These are phyloP conservation scores for Sphaeridia pumilis DNA, from an alignment of 2,888 invertebrate genomes.

Conservation along the genomic window DNA sequence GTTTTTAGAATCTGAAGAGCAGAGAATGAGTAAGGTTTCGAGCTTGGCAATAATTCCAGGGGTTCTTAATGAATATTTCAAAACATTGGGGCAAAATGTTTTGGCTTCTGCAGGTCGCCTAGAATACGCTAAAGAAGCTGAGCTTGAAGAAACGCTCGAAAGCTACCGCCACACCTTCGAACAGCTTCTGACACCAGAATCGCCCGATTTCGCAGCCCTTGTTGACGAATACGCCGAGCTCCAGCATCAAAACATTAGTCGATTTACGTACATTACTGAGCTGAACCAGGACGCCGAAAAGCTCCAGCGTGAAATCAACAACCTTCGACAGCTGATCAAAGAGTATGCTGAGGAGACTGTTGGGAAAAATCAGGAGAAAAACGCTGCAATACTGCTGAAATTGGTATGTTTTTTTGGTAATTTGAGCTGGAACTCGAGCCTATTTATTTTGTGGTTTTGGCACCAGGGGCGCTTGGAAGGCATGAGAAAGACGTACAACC, in stretches of 20 bases:
- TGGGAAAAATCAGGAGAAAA: slow-evolving; percentile 27
- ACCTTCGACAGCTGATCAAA: slow-evolving; percentile 23
- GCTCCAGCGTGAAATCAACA: neutral
- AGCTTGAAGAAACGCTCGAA: slow-evolving; percentile 28
- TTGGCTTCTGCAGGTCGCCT: slow-evolving; percentile 21
- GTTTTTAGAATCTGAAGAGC: slow-evolving; percentile 34
- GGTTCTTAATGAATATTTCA: neutral
- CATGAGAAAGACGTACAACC: slow-evolving; percentile 20
- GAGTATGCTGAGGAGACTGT: slow-evolving; percentile 24
- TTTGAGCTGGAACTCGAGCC: too few species aligned
- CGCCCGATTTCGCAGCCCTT: slow-evolving; percentile 17
- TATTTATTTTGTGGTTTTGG: too few species aligned
- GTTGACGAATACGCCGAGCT: slow-evolving; percentile 31
- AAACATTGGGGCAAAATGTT: too few species aligned
- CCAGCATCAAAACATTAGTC: slow-evolving; percentile 28
- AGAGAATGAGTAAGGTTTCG: slow-evolving; percentile 24
- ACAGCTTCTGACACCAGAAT: slow-evolving; percentile 23
- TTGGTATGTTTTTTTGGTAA: too few species aligned
- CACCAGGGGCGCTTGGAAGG: slow-evolving; percentile 23
- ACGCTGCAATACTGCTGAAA: slow-evolving; percentile 19
- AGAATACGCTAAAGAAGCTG: slow-evolving; percentile 33
- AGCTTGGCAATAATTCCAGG: neutral
- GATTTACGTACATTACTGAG: slow-evolving; percentile 34
- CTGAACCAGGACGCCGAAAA: slow-evolving; percentile 32
- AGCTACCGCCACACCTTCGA: slow-evolving; percentile 26